Base-by-base conservation (phyloP, 64 coral and sea anemone species). In the Orbicella faveolata region DNA sequence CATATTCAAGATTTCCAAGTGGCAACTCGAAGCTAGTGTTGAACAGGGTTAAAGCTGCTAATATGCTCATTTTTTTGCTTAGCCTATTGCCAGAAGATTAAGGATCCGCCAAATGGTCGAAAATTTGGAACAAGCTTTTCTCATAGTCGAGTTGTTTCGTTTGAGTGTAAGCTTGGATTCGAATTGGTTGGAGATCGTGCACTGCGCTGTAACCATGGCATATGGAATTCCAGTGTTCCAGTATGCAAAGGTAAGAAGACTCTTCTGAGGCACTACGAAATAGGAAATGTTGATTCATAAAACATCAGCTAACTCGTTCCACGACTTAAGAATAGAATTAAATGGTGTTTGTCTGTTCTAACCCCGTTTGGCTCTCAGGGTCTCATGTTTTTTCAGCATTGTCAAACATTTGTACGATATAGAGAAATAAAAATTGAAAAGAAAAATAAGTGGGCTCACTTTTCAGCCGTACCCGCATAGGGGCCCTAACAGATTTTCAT, bases 141-240 rank as follows among this genome's bases (percentile, higher is more conserved):
- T 6, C 80, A 83, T 83, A 62, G 80, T 41, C 36, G 35, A 19
- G 62, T 68, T 36, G 80, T 44, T 65, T 66, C 34, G 18, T 44
- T 68, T 66, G 19, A 66, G 17, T 83, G 80, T 61, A 83, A 66
- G 20, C 0, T 12, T 21, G 61, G 61, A 14, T 83, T 41, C 36
- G 35, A 83, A 12, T 66, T 83, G 80, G 61, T 68, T 51, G 80
- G 80, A 63, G 26, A 36, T 83, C 80, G 36, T 36, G 18, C 34
- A 11, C 30, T 83, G 34, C 80, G 19, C 34, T 83, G 62, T 33
- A 66, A 44, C 10, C 12, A 83, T 65, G 59, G 61, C 3, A 36
- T 9, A 66, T 83, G 80, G 62, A 83, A 83, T 66, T 39, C 62
- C 18, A 36, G 61, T 64, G 61, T 66, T 39, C 80, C 61, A 21